A percentile compares a stretch with the other conserved stretches of the same genome.
phyloP scores from a whole-genome alignment of 2,113 vertebrate genomes.

The Antechinus flavipes region DNA sequence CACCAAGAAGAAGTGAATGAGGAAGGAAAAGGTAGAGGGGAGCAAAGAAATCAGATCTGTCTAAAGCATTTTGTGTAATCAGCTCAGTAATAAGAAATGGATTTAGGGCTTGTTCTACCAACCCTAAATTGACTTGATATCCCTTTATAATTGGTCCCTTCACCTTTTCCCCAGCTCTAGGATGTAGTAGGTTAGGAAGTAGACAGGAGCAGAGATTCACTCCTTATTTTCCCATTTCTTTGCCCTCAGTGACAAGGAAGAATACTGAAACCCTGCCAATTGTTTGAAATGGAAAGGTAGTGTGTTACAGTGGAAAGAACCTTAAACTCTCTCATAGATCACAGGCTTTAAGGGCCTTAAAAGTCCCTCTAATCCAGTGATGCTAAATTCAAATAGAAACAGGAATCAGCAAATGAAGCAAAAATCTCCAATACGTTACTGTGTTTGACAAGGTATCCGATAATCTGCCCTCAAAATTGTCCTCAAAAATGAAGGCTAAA shows the following conservation, averaged over 20 bases:
- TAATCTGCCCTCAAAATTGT: no score
- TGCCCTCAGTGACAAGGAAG: not conserved
- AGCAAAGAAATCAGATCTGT: conserved; percentile 6
- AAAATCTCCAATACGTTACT: no score
- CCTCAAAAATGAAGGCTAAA: no score
- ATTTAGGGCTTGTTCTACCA: not conserved
- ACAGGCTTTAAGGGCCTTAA: not conserved
- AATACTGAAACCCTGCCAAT: not conserved
- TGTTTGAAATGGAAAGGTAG: not conserved
- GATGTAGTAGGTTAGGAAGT: not conserved
- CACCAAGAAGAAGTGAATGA: conserved; percentile 24
- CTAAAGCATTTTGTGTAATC: conserved; percentile 36
- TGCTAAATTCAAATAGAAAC: not conserved
- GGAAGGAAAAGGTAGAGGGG: not conserved
- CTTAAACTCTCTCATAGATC: not conserved
- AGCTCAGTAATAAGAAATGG: not conserved
- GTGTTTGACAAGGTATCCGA: no score
- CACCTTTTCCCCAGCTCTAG: not conserved
- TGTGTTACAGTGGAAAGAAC: not conserved
- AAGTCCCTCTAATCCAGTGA: not conserved
- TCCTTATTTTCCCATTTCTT: not conserved
- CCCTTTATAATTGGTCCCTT: not conserved
- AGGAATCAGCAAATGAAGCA: not conserved
- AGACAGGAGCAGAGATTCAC: not conserved
- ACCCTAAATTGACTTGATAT: not conserved